Evolutionary conservation across 2,113 vertebrate genomes (phyloP), one percentile per base, ranked within the genome.

Genomic region (Zeus faber): DNA sequence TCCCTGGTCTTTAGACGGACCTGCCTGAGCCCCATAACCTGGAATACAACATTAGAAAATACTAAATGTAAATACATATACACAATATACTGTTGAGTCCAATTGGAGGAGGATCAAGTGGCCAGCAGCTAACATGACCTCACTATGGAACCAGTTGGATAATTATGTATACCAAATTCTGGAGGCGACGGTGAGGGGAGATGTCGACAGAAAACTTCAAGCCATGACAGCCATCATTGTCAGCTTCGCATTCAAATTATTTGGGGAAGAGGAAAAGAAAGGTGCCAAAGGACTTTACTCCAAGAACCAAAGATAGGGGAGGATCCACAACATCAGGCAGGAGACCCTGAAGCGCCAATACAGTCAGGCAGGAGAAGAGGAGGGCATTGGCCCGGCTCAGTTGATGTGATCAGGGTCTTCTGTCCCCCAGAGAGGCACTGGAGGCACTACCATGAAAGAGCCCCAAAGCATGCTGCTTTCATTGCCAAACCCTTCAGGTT

Each of bases 1-100:
- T 57, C 65, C 68, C n/a, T 81, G 83, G 56, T 58, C 41, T 51
- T 65, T 70, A 3, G 24, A 48, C 11, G 49, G 59, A 4, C 69
- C 72, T 0, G 64, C 54, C 49, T 72, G 65, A 53, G 10, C 31
- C 18, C 69, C 69, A 53, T 81, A 77, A 33, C 31, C 31, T 33
- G 31, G 13, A 33, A 33, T 33, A 37, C n/a, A 37, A 13, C 13
- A 9, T 14, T 4, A n/a, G 13, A n/a, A 5, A 14, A 33, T 33
- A 9, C 13, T 33, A 13, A 4, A 33, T 33, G 6, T 33, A 9
- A n/a, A 33, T 13, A 33, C n/a, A n/a, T 37, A 2, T 37, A n/a
- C n/a, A n/a, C n/a, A n/a, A n/a, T n/a, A n/a, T n/a, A n/a, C n/a
- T n/a, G n/a, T n/a, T n/a, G n/a, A 48, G 45, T 48, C 45, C n/a